Conservation (phyloP, 2,797 vertebrate genomes). For the Sebastes ruberrimus region DNA sequence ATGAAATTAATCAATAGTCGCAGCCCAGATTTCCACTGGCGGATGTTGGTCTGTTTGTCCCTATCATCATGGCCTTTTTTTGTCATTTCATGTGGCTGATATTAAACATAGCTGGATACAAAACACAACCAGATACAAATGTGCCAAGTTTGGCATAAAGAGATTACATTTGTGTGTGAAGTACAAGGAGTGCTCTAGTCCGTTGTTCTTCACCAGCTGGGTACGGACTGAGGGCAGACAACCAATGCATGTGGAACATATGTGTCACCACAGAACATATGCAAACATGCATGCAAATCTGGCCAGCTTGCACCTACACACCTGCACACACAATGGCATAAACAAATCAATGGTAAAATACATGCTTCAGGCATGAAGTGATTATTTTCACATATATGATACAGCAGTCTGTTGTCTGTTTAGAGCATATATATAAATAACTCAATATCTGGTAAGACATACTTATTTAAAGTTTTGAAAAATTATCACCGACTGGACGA, state of each 20-base stretch:
- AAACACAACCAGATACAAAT: background rate
- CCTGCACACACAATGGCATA: background rate
- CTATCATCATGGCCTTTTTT: background rate
- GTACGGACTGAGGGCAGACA: constrained; percentile 3
- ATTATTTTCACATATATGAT: background rate
- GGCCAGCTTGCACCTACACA: background rate
- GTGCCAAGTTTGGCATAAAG: background rate
- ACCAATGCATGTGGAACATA: background rate
- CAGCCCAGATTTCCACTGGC: background rate
- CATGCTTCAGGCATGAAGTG: background rate
- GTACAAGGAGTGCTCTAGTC: background rate
- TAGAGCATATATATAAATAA: background rate
- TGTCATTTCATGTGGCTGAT: background rate
- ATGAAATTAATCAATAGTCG: background rate
- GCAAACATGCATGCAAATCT: constrained; percentile 20
- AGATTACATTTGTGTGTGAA: background rate
- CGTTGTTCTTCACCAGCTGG: constrained; percentile 12
- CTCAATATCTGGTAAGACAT: background rate
- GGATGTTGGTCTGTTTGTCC: background rate
- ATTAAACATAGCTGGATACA: background rate
- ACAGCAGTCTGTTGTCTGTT: background rate
- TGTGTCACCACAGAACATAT: constrained; percentile 10
- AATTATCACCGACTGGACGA: background rate
- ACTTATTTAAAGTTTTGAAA: background rate
- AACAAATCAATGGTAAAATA: background rate